phyloP scores from a whole-genome alignment of 1,140 invertebrate species.

The Globodera rostochiensis region DNA sequence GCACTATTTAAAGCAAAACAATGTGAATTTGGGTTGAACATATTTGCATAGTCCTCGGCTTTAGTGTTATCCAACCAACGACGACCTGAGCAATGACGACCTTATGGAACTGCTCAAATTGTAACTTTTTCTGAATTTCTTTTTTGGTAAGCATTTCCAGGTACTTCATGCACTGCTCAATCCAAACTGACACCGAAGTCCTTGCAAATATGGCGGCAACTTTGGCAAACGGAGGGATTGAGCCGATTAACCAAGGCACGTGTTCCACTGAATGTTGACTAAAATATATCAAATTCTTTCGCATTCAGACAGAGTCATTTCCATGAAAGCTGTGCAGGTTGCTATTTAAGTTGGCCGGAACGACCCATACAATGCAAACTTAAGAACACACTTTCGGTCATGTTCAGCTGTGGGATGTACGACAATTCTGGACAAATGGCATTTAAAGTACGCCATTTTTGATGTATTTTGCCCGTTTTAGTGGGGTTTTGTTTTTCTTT shows the following conservation, averaged over 20 bases:
- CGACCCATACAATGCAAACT: background rate
- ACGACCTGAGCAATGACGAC: background rate
- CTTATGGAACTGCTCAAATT: slow-evolving; percentile 88
- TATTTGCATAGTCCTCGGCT: background rate
- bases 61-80: slow-evolving; percentile 37
- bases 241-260: slow-evolving; percentile 35
- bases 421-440: slow-evolving; percentile 51
- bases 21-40: slow-evolving; percentile 22
- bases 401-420: slow-evolving; percentile 46
- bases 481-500: too few relatives aligned
- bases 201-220: slow-evolving; percentile 90
- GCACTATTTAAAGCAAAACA: slow-evolving; percentile 93
- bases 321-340: slow-evolving; percentile 15
- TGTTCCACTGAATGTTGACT: background rate
- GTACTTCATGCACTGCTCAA: slow-evolving; percentile 86
- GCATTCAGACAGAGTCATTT: background rate
- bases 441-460: slow-evolving; percentile 14
- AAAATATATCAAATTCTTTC: background rate
- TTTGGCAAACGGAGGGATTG: slow-evolving; percentile 82
- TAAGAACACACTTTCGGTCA: slow-evolving; percentile 42
- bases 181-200: slow-evolving; percentile 89
- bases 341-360: background rate
- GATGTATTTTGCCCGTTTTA: too few relatives aligned
- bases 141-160: too few relatives aligned
- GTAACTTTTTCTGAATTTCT: slow-evolving; percentile 69